A percentile compares a stretch with the other conserved stretches of the same genome.
Evolutionary conservation across 2,797 vertebrate species (phyloP).

Genomic region (Intellagama lesueurii): DNA sequence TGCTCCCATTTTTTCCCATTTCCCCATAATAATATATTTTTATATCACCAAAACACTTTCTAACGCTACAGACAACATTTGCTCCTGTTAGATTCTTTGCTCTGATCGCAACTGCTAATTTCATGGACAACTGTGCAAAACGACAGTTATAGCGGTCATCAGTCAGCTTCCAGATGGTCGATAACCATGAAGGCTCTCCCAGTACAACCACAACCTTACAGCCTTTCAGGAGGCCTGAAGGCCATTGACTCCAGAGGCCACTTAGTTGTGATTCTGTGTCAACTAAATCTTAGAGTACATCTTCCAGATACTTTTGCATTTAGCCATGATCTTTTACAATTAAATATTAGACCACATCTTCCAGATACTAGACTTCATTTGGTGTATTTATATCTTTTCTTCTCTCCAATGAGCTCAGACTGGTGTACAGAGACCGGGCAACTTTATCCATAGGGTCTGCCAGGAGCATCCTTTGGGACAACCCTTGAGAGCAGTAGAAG

Average conservation of each 20-base stretch:
- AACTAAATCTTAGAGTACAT: no score
- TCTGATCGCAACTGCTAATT: constrained; percentile 14
- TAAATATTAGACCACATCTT: background rate
- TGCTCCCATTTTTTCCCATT: no score
- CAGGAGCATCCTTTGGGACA: no score
- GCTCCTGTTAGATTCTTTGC: background rate
- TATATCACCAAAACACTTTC: background rate
- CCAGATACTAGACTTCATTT: background rate
- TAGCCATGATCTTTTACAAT: background rate
- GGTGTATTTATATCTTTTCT: no score
- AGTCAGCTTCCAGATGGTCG: constrained; percentile 12
- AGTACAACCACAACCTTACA: background rate
- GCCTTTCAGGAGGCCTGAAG: background rate
- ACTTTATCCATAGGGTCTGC: no score
- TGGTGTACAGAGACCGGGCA: no score
- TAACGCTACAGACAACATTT: background rate
- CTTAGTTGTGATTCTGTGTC: no score
- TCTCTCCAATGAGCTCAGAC: no score
- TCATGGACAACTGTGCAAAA: constrained; percentile 33
- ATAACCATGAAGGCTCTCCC: background rate
- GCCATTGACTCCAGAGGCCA: background rate
- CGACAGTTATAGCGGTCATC: background rate
- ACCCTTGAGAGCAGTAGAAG: no score
- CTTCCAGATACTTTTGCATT: background rate
- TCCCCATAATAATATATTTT: background rate